Evolutionary conservation across 2,888 invertebrate species (phyloP).

Genomic region (Caenorhabditis sp.): DNA sequence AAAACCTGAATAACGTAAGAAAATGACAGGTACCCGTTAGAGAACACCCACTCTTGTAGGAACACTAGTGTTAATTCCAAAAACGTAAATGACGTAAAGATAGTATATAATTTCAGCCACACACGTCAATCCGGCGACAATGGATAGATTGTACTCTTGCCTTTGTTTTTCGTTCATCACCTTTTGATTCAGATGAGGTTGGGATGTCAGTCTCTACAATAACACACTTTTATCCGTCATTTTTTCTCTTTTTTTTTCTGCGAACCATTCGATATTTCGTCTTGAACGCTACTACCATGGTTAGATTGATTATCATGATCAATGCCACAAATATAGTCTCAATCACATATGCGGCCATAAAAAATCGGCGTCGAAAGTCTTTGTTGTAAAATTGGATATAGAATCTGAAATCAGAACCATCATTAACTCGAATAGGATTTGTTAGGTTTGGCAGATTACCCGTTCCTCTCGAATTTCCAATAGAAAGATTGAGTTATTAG

Average conservation of each 20-base stretch:
- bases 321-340: slow-evolving; percentile 54
- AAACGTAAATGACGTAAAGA: slow-evolving; percentile 59
- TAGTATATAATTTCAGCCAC: slow-evolving; percentile 62
- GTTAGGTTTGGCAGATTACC: slow-evolving; percentile 23
- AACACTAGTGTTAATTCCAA: slow-evolving; percentile 62
- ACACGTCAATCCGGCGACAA: slow-evolving; percentile 60
- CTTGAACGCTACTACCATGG: slow-evolving; percentile 58
- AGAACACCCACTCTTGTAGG: slow-evolving; percentile 54
- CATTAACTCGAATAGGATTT: too few relatives aligned
- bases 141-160: slow-evolving; percentile 61
- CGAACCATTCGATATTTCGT: slow-evolving; percentile 56
- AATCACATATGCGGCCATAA: slow-evolving; percentile 57
- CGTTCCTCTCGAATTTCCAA: slow-evolving; percentile 59
- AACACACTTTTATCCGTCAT: neutral
- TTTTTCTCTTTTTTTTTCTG: neutral
- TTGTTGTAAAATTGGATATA: slow-evolving; percentile 59
- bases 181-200: slow-evolving; percentile 51
- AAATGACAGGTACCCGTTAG: neutral
- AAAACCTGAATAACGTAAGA: slow-evolving; percentile 51
- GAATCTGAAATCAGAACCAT: slow-evolving; percentile 54
- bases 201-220: slow-evolving; percentile 40
- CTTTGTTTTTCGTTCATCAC: slow-evolving; percentile 62
- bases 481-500: slow-evolving; percentile 54
- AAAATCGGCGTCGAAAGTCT: slow-evolving; percentile 53
- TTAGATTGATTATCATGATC: slow-evolving; percentile 57